These are phyloP conservation scores for Synergus itoensis DNA, from an alignment of 2,888 invertebrate genomes.

Conservation along the genomic window DNA sequence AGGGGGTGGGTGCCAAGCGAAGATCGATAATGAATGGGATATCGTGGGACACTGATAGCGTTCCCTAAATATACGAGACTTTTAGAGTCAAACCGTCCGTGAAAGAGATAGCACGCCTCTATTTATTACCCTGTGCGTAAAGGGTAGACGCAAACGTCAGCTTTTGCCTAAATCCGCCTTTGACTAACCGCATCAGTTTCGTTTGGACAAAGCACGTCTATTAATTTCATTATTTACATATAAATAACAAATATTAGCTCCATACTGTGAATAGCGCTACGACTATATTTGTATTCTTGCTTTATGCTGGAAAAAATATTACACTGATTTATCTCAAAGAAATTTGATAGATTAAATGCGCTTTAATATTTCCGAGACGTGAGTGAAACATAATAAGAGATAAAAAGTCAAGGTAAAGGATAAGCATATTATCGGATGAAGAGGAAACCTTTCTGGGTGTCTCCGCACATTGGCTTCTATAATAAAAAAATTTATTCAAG, in stretches of 20 bases:
- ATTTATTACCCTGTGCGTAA: slow-evolving; percentile 55
- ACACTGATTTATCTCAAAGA: not conserved
- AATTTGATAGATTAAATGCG: not conserved
- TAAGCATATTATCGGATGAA: slow-evolving; percentile 60
- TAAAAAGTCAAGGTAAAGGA: slow-evolving; percentile 8
- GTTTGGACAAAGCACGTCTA: not conserved
- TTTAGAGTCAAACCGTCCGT: slow-evolving; percentile 72
- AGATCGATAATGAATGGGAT: slow-evolving; percentile 44
- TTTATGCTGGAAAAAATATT: not conserved
- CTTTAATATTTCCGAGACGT: not conserved
- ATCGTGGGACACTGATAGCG: slow-evolving; percentile 42
- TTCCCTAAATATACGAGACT: slow-evolving; percentile 63
- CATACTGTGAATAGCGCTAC: not conserved
- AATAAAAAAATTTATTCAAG: slow-evolving; percentile 7
- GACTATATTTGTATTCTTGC: not conserved
- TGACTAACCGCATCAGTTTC: slow-evolving; percentile 1
- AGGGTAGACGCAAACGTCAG: slow-evolving; percentile 8
- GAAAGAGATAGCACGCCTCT: slow-evolving; percentile 69
- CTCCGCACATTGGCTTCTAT: slow-evolving; percentile 56
- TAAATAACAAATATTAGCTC: not conserved
- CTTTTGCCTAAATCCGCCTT: not conserved
- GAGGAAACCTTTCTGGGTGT: slow-evolving; percentile 63
- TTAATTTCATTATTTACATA: not conserved
- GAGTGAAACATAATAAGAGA: not conserved
- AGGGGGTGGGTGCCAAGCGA: slow-evolving; percentile 22